These are phyloP conservation scores for Chironomus tepperi DNA, from an alignment of 1,140 invertebrate species.

Conservation along the genomic window DNA sequence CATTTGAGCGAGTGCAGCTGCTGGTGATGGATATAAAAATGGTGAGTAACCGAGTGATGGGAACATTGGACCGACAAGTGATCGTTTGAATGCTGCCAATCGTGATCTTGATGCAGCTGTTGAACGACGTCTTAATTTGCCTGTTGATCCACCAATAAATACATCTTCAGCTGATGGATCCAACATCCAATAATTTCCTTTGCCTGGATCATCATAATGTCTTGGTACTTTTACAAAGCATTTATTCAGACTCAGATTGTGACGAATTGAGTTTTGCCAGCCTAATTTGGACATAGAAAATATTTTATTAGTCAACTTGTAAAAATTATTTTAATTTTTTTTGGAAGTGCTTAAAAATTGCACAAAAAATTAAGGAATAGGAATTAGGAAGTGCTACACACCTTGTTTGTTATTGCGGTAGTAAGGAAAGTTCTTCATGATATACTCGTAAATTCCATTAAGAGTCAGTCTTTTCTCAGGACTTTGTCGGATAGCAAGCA, in stretches of 20 bases:
- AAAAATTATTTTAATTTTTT: no score
- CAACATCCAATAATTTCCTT: constrained; percentile 95
- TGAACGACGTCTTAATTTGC: constrained; percentile 80
- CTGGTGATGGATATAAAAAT: constrained; percentile 49
- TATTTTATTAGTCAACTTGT: not conserved
- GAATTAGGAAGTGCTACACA: not conserved
- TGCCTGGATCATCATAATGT: constrained; percentile 89
- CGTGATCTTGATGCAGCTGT: constrained; percentile 76
- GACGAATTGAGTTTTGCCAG: constrained; percentile 98
- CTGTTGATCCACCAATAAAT: constrained; percentile 94
- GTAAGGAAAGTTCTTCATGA: constrained; percentile 97
- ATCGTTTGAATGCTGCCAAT: constrained; percentile 77
- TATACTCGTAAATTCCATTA: constrained; percentile 99
- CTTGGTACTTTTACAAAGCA: constrained; percentile 95
- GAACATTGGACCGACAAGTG: constrained; percentile 44
- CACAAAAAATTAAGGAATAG: not conserved
- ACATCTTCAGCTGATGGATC: constrained; percentile 92
- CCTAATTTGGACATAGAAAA: constrained; percentile 38
- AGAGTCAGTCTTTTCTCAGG: constrained; percentile 89
- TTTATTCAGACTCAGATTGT: constrained; percentile 95
- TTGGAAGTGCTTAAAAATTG: no score
- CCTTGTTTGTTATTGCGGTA: constrained; percentile 94
- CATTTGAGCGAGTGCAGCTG: constrained; percentile 44
- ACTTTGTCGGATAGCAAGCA: constrained; percentile 97
- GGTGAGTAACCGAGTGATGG: constrained; percentile 45